A percentile compares a stretch with the other conserved stretches of the same genome.
phyloP scores from a whole-genome alignment of 92 coral and sea anemone species.

The Parazoanthus atlanticus region DNA sequence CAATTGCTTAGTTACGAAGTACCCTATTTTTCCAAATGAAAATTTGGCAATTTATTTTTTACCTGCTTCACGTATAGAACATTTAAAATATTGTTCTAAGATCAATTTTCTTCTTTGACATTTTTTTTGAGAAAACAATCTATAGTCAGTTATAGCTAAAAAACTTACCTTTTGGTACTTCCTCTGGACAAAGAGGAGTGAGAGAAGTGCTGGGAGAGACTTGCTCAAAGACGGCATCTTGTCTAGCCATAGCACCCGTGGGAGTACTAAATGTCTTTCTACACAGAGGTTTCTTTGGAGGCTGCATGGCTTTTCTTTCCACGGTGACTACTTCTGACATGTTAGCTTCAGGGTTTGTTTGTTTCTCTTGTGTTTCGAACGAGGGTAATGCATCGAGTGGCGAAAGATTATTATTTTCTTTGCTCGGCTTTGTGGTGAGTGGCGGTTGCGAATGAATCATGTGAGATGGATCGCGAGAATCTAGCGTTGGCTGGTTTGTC shows the following conservation, averaged over 20 bases:
- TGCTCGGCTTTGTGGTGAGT: neutral
- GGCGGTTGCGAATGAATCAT: neutral
- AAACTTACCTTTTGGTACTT: neutral
- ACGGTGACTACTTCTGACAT: neutral
- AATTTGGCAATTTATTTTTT: no score
- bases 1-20: no score
- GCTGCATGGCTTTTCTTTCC: neutral
- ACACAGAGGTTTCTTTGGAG: constrained; percentile 8
- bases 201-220: neutral
- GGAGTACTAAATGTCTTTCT: constrained; percentile 15
- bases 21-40: no score
- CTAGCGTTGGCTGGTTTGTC: neutral
- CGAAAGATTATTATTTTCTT: neutral
- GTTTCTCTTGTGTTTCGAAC: neutral
- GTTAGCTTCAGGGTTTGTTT: neutral
- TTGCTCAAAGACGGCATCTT: neutral
- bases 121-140: no score
- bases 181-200: neutral
- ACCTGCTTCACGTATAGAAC: no score
- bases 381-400: neutral
- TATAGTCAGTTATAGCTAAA: no score
- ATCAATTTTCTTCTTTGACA: no score
- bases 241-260: neutral
- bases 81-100: no score
- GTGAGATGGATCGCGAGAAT: neutral